Percentiles rank a stretch among this genome's conserved stretches.
phyloP scores from a whole-genome alignment of 1,140 invertebrate genomes.

The Sinella curviseta region DNA sequence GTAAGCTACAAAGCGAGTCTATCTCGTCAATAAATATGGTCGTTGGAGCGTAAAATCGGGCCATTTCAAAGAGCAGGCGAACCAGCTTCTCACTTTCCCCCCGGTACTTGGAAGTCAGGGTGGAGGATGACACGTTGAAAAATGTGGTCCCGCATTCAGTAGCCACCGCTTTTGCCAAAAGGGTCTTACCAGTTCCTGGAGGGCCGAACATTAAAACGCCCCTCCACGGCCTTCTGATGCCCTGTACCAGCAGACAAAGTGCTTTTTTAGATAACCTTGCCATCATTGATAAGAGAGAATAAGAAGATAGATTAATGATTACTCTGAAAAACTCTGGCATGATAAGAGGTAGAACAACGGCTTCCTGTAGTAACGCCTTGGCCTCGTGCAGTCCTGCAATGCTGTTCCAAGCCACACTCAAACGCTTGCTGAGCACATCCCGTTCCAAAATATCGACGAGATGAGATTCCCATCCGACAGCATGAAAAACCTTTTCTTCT shows the following conservation, averaged over 20 bases:
- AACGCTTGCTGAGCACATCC: slow-evolving; percentile 66
- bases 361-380: slow-evolving; percentile 68
- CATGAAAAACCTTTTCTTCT: slow-evolving; percentile 67
- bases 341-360: slow-evolving; percentile 68
- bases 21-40: slow-evolving; percentile 77
- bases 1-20: slow-evolving; percentile 67
- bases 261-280: no score
- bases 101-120: slow-evolving; percentile 71
- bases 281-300: no score
- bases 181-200: slow-evolving; percentile 63
- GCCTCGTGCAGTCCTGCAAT: slow-evolving; percentile 69
- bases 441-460: slow-evolving; percentile 73
- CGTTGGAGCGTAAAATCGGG: slow-evolving; percentile 69
- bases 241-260: no score
- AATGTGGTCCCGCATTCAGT: slow-evolving; percentile 75
- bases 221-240: slow-evolving; percentile 64
- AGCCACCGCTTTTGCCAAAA: slow-evolving; percentile 69
- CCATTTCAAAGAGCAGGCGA: slow-evolving; percentile 71
- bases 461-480: slow-evolving; percentile 73
- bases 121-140: slow-evolving; percentile 71
- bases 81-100: slow-evolving; percentile 77
- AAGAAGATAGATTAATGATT: no score
- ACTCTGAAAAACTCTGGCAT: slow-evolving; percentile 71
- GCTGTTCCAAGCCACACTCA: slow-evolving; percentile 64
- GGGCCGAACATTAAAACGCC: slow-evolving; percentile 67